Conservation (phyloP, 2,113 vertebrate species). For the Elgaria multicarinata region DNA sequence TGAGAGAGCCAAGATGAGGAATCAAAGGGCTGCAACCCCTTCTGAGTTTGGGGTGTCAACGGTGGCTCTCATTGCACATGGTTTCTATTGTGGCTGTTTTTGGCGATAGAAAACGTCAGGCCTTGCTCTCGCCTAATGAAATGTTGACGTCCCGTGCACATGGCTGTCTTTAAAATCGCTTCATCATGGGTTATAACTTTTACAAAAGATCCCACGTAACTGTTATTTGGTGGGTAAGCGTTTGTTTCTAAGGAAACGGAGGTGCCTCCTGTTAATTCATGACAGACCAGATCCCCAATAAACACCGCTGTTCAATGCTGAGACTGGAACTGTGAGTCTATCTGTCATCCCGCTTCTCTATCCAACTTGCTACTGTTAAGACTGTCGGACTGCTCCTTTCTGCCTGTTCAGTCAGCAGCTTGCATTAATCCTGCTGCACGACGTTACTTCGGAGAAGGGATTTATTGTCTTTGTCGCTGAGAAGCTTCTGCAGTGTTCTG, state of each 20-base stretch:
- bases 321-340: not conserved
- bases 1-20: not conserved
- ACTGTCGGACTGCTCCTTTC: accelerated
- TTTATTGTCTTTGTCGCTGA: not conserved
- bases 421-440: not conserved
- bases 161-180: not conserved
- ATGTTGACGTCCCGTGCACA: not conserved
- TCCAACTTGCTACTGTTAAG: accelerated
- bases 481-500: too few species aligned
- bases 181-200: not conserved
- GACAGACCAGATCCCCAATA: not conserved
- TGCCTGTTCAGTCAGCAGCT: not conserved
- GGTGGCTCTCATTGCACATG: not conserved
- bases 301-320: not conserved
- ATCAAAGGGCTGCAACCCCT: not conserved
- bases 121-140: not conserved
- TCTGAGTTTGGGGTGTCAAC: not conserved
- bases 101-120: not conserved
- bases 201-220: not conserved
- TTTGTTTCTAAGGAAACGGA: not conserved
- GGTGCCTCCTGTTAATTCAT: not conserved
- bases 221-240: not conserved
- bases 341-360: not conserved
- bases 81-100: not conserved
- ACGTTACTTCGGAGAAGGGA: accelerated